phyloP scores from a whole-genome alignment of 2,113 vertebrate genomes.

The Anarrhichthys ocellatus region DNA sequence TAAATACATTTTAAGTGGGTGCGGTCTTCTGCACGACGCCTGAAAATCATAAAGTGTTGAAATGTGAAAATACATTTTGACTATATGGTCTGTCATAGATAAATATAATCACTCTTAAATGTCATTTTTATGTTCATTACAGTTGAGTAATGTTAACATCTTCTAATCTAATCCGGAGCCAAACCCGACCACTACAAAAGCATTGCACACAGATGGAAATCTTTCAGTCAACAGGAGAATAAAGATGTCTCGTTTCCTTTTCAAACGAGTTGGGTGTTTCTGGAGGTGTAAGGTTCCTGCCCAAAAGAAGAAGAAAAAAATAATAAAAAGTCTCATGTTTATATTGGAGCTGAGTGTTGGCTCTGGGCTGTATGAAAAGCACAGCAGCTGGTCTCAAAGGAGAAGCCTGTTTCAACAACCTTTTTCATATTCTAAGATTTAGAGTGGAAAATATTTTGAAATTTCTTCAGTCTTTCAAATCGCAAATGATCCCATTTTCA shows the following conservation, averaged over 20 bases:
- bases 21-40: neutral
- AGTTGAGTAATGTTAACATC: neutral
- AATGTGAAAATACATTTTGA: neutral
- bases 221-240: neutral
- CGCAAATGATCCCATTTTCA: neutral
- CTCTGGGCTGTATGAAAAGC: neutral
- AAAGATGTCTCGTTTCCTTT: slow-evolving; percentile 1
- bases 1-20: neutral
- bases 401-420: neutral
- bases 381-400: neutral
- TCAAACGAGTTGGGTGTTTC: neutral
- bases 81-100: neutral
- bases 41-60: neutral
- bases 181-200: neutral
- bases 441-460: neutral
- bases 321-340: neutral
- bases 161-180: neutral
- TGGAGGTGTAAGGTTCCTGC: neutral
- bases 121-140: neutral
- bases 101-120: neutral
- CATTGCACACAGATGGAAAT: too few relatives aligned
- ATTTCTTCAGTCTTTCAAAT: neutral
- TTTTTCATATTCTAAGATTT: neutral
- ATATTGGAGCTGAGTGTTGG: neutral
- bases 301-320: neutral